Conservation (phyloP, 1,140 invertebrate species). For the Lepidurus couesii region DNA sequence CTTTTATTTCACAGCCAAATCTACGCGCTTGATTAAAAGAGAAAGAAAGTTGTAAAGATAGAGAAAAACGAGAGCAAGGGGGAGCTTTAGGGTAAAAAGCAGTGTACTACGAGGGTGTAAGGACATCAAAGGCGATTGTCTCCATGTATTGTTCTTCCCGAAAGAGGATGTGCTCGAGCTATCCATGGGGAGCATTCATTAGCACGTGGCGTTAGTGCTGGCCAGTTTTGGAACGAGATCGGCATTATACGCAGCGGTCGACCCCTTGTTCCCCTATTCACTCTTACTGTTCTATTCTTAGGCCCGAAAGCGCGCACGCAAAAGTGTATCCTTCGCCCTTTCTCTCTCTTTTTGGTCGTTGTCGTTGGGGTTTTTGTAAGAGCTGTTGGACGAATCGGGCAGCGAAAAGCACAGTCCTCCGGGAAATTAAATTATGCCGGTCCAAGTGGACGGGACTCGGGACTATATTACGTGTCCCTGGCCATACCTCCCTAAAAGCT, state of each 20-base stretch:
- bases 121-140: background rate
- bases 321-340: background rate
- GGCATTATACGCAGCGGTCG: background rate
- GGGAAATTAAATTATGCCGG: slow-evolving; percentile 2
- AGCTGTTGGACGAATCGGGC: background rate
- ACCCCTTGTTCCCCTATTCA: background rate
- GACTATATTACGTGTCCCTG: background rate
- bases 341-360: background rate
- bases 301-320: background rate
- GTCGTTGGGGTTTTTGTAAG: too few relatives aligned
- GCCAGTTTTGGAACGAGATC: background rate
- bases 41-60: too few relatives aligned
- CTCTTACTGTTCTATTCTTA: background rate
- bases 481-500: background rate
- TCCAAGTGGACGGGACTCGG: background rate
- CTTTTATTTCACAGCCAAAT: too few relatives aligned
- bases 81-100: too few relatives aligned
- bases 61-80: too few relatives aligned
- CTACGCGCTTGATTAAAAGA: too few relatives aligned
- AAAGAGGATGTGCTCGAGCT: background rate
- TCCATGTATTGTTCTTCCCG: slow-evolving; percentile 10
- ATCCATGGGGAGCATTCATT: background rate
- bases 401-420: background rate
- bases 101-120: too few relatives aligned
- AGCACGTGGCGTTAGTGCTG: background rate